Percentiles rank a stretch among this genome's conserved stretches.
phyloP scores from a whole-genome alignment of 2,113 vertebrate genomes.

The Rhodinocichla rosea region DNA sequence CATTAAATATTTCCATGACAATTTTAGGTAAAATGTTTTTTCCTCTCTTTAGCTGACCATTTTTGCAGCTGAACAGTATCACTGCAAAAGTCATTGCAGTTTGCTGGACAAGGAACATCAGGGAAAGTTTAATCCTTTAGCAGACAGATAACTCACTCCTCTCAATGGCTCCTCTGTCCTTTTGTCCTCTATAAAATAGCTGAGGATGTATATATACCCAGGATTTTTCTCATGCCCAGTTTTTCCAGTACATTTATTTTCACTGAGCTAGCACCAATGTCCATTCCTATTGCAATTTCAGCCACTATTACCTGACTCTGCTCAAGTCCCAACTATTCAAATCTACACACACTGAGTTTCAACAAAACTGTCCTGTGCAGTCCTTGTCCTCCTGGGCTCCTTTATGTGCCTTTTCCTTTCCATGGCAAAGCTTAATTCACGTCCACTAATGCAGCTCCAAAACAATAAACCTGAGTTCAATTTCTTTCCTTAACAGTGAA shows the following conservation, averaged over 20 bases:
- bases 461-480: slow-evolving; percentile 4
- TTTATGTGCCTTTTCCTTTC: neutral
- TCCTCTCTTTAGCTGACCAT: neutral
- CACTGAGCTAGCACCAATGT: slow-evolving; percentile 40
- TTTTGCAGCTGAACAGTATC: neutral
- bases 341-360: neutral
- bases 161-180: neutral
- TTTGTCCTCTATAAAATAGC: slow-evolving; percentile 38
- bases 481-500: neutral
- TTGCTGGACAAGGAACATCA: neutral
- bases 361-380: neutral
- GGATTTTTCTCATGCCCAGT: neutral
- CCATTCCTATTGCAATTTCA: slow-evolving; percentile 39
- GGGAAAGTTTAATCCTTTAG: neutral
- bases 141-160: neutral
- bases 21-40: neutral
- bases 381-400: neutral
- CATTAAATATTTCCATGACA: neutral
- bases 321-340: slow-evolving; percentile 1
- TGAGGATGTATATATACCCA: neutral
- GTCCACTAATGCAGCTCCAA: neutral
- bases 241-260: slow-evolving; percentile 63
- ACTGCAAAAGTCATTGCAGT: neutral
- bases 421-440: neutral
- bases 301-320: slow-evolving; percentile 4